Evolutionary conservation across 2,888 invertebrate genomes (phyloP), one percentile per base, ranked within the genome.

Genomic region (Microctonus aethiopoides): DNA sequence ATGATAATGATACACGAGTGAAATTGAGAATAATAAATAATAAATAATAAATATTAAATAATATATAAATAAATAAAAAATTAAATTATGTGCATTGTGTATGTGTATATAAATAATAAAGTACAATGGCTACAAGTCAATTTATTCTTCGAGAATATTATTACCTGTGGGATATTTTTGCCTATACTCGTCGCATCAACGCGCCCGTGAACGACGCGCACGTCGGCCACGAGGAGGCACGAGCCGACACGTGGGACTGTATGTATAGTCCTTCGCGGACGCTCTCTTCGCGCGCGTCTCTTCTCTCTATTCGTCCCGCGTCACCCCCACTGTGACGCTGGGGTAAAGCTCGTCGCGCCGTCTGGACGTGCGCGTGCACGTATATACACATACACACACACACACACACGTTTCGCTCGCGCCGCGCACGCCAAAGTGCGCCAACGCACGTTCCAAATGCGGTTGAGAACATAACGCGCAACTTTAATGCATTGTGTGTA

Each of bases 241-340:
- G 81, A 78, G 79, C 81, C 81, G 81, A 80, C 81, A 78, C 79
- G 79, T 79, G 81, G 79, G 77, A 77, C 80, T 79, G 75, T 73
- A n/a, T n/a, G n/a, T n/a, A n/a, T n/a, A 70, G 74, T 72, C 75
- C 77, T 76, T 52, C 57, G n/a, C n/a, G 56, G 60, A 56, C 59
- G 39, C 46, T 16, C 62, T 41, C n/a, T n/a, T n/a, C 20, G 66
- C 59, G 13, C 62, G 22, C 68, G 66, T 71, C 64, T 59, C 67
- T n/a, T n/a, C 74, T 61, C 67, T 60, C 63, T 36, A 41, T 52
- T 57, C 63, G 57, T 62, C 57, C 29, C 34, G 70, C 70, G 69
- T 60, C 69, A 64, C 71, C 46, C 61, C 65, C 62, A 24, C 59
- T 46, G 5, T 7, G 16, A 7, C 46, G 16, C 46, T 16, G n/a